phyloP scores from a whole-genome alignment of 2,797 vertebrate genomes.

The Hemibagrus guttatus region DNA sequence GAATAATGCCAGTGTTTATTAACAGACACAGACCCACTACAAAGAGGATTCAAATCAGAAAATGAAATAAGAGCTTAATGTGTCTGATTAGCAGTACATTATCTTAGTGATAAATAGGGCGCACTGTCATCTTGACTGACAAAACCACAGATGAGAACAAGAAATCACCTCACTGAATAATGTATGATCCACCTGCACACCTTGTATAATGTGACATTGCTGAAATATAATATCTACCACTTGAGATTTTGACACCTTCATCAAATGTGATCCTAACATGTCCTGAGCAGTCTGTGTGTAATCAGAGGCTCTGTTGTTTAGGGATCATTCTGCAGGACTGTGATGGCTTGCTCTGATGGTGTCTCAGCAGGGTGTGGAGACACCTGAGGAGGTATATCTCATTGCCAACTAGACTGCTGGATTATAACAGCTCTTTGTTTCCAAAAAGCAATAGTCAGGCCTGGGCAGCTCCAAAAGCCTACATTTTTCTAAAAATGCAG shows the following conservation, averaged over 20 bases:
- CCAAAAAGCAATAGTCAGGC: slow-evolving; percentile 38
- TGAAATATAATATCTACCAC: slow-evolving; percentile 62
- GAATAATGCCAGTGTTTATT: not conserved
- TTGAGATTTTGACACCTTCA: slow-evolving; percentile 57
- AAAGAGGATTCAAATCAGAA: not conserved
- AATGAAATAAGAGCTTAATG: slow-evolving; percentile 5
- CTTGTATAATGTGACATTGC: slow-evolving; percentile 48
- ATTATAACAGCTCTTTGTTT: slow-evolving; percentile 65
- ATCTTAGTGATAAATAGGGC: not conserved
- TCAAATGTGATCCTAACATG: slow-evolving; percentile 64
- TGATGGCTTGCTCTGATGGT: slow-evolving; percentile 63
- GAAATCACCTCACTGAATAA: slow-evolving; percentile 34
- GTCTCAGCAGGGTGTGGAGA: slow-evolving; percentile 54
- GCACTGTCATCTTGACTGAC: slow-evolving; percentile 9
- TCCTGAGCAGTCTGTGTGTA: slow-evolving; percentile 61
- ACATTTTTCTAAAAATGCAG: slow-evolving; percentile 58
- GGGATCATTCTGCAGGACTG: slow-evolving; percentile 49
- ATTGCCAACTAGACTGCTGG: slow-evolving; percentile 47
- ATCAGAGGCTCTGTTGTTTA: slow-evolving; percentile 62
- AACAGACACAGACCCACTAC: not conserved
- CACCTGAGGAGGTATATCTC: slow-evolving; percentile 50
- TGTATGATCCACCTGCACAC: slow-evolving; percentile 44
- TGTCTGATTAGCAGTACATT: not conserved
- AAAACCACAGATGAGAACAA: slow-evolving; percentile 24
- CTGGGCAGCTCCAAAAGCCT: slow-evolving; percentile 52